Conservation (phyloP, 2,113 vertebrate species). For the Cavia aperea region DNA sequence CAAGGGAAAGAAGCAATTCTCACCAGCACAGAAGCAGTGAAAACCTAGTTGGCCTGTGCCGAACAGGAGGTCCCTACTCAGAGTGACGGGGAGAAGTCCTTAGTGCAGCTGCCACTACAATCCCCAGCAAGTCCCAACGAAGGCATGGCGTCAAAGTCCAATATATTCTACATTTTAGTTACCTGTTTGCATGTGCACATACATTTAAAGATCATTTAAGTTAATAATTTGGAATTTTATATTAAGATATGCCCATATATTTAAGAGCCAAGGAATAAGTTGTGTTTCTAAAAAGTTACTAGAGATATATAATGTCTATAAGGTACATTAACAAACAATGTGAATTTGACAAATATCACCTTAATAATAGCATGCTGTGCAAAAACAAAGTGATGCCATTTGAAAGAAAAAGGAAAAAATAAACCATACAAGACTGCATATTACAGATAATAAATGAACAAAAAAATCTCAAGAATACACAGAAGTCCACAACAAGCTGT, state of each 20-base stretch:
- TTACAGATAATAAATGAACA: conserved; percentile 40
- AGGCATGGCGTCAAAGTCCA: conserved; percentile 29
- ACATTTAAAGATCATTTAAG: background rate
- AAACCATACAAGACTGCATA: background rate
- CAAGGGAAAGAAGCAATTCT: background rate
- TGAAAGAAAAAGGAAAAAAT: conserved; percentile 40
- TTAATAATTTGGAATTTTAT: background rate
- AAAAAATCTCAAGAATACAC: conserved; percentile 33
- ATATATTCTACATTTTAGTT: conserved; percentile 19
- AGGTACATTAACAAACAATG: background rate
- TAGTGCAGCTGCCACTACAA: conserved; percentile 28
- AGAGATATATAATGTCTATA: background rate
- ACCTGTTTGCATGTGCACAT: background rate
- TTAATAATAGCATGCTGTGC: background rate
- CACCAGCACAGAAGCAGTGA: conserved; percentile 30
- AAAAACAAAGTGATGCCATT: conserved; percentile 43
- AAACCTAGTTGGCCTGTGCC: background rate
- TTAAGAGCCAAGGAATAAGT: background rate
- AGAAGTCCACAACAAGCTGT: conserved; percentile 56
- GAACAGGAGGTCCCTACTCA: conserved; percentile 39
- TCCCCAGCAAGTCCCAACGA: conserved; percentile 44
- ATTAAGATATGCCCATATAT: conserved; percentile 13
- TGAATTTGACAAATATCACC: conserved; percentile 39
- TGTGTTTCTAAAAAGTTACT: background rate
- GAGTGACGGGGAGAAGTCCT: background rate